Evolutionary conservation across 2,113 vertebrate genomes (phyloP).

Genomic region (Pelobates fuscus): DNA sequence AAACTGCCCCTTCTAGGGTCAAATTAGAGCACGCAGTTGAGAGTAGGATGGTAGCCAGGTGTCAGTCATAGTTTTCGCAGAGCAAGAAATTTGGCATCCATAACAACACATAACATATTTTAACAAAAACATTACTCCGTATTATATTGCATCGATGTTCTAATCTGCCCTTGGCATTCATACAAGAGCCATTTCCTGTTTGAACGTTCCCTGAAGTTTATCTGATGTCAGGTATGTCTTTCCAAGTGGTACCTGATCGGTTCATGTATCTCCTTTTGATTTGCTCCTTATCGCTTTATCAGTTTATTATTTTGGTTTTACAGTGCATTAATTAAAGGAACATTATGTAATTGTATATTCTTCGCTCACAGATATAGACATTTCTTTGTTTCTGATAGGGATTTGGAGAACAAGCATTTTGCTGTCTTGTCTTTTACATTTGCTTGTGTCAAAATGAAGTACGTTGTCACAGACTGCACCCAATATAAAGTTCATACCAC

Average conservation of each 20-base stretch:
- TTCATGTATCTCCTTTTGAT: background rate
- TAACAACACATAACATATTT: conserved; percentile 44
- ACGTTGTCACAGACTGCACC: no score
- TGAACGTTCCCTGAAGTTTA: conserved; percentile 22
- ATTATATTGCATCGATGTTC: conserved; percentile 38
- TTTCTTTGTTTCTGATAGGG: background rate
- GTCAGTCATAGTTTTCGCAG: conserved; percentile 27
- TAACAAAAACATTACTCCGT: conserved; percentile 40
- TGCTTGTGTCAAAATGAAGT: background rate
- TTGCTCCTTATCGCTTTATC: conserved; percentile 9
- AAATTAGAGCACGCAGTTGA: conserved; percentile 31
- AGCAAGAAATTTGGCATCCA: conserved; percentile 37
- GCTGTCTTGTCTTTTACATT: background rate
- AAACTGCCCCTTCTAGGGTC: conserved; percentile 40
- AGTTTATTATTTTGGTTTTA: background rate
- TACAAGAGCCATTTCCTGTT: conserved; percentile 35
- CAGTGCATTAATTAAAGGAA: conserved; percentile 3
- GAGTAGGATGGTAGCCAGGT: conserved; percentile 40
- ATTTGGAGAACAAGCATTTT: background rate
- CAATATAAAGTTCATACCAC: no score
- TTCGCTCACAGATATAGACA: background rate
- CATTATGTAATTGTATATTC: background rate
- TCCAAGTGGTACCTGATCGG: conserved; percentile 26
- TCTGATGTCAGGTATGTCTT: conserved; percentile 32
- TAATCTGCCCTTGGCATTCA: conserved; percentile 20